Conservation (phyloP, 2,113 vertebrate species). For the Chascanopsetta lugubris region DNA sequence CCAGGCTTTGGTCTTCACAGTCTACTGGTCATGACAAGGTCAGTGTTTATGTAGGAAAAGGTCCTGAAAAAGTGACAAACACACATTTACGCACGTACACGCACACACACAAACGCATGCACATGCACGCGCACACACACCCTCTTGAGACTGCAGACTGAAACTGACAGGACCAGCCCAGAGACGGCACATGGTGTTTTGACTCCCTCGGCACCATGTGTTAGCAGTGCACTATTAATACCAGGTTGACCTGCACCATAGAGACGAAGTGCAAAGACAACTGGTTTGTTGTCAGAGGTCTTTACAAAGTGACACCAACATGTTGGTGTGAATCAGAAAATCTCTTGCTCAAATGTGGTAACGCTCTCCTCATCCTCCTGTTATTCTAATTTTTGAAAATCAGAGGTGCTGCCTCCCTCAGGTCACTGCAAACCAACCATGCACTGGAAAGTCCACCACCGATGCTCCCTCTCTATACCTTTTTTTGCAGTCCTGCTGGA, state of each 20-base stretch:
- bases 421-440: slow-evolving; percentile 27
- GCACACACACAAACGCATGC: too few relatives aligned
- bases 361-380: slow-evolving; percentile 22
- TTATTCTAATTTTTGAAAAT: slow-evolving; percentile 16
- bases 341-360: neutral
- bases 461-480: slow-evolving; percentile 33
- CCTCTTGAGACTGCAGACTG: slow-evolving; percentile 35
- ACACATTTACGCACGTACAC: neutral
- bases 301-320: slow-evolving; percentile 15
- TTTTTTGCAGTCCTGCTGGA: slow-evolving; percentile 47
- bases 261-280: slow-evolving; percentile 47
- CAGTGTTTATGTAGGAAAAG: neutral
- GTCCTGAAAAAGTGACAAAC: neutral
- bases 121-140: neutral
- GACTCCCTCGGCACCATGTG: slow-evolving; percentile 60
- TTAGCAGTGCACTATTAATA: slow-evolving; percentile 68
- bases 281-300: slow-evolving; percentile 32
- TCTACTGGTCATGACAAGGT: neutral
- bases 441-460: slow-evolving; percentile 15
- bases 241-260: slow-evolving; percentile 33
- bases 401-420: slow-evolving; percentile 9
- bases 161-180: slow-evolving; percentile 57
- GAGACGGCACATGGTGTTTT: slow-evolving; percentile 53
- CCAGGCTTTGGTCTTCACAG: neutral
- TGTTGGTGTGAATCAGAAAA: slow-evolving; percentile 18